phyloP scores from a whole-genome alignment of 2,888 invertebrate genomes.

The Andrena fulva region DNA sequence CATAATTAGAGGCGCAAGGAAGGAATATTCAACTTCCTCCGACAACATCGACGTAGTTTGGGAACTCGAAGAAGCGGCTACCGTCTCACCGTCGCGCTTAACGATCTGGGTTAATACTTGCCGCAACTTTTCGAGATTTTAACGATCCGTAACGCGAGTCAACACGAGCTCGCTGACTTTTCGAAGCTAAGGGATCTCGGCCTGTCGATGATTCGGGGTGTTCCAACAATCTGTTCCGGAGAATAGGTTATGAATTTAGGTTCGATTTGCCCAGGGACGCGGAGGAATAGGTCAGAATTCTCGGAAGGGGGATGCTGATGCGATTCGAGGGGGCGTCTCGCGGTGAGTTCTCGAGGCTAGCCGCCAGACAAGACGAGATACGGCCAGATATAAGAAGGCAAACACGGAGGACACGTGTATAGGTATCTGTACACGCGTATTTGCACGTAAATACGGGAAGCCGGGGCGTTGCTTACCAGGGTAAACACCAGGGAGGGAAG shows the following conservation, averaged over 20 bases:
- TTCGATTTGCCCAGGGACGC: background rate
- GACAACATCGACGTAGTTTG: slow-evolving; percentile 30
- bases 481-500: slow-evolving; percentile 76
- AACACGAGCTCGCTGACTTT: slow-evolving; percentile 9
- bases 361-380: slow-evolving; percentile 63
- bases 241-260: background rate
- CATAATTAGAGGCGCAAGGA: slow-evolving; percentile 4
- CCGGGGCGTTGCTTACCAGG: slow-evolving; percentile 75
- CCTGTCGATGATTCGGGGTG: background rate
- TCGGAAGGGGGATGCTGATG: slow-evolving; percentile 50
- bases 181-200: background rate
- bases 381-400: slow-evolving; percentile 81
- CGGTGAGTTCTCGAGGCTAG: slow-evolving; percentile 48
- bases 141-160: slow-evolving; percentile 30
- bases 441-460: slow-evolving; percentile 82
- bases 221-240: background rate
- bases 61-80: slow-evolving; percentile 27
- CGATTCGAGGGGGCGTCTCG: slow-evolving; percentile 54
- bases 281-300: slow-evolving; percentile 37
- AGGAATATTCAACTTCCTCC: slow-evolving; percentile 55
- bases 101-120: slow-evolving; percentile 59
- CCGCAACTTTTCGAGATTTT: slow-evolving; percentile 41
- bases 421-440: slow-evolving; percentile 77
- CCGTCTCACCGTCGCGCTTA: slow-evolving; percentile 41
- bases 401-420: slow-evolving; percentile 76